A percentile compares a stretch with the other conserved stretches of the same genome.
Evolutionary conservation across 1,140 invertebrate genomes (phyloP).

Genomic region (Hycleus cichorii): DNA sequence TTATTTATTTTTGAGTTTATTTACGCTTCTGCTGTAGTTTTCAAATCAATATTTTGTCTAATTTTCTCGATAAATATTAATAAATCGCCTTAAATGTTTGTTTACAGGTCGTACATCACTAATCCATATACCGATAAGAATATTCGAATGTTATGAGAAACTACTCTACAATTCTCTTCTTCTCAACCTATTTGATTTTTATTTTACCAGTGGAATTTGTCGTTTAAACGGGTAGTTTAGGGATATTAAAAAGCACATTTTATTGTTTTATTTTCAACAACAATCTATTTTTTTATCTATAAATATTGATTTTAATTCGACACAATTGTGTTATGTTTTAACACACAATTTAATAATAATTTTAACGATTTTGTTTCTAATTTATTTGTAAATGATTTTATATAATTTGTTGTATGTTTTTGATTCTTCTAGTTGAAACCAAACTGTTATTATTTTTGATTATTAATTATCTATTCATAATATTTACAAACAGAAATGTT

Average conservation of each 20-base stretch:
- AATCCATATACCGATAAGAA: slow-evolving; percentile 54
- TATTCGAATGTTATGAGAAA: slow-evolving; percentile 47
- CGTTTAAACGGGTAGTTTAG: slow-evolving; percentile 18
- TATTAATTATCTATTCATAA: background rate
- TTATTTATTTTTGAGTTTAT: slow-evolving; percentile 21
- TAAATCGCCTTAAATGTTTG: slow-evolving; percentile 13
- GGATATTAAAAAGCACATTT: slow-evolving; percentile 12
- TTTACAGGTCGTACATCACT: slow-evolving; percentile 50
- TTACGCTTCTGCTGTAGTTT: background rate
- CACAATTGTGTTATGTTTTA: slow-evolving; percentile 8
- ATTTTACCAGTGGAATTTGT: background rate
- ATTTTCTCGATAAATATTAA: background rate
- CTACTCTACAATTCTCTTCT: slow-evolving; percentile 12
- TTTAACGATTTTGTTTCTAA: slow-evolving; percentile 5
- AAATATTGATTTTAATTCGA: slow-evolving; percentile 13
- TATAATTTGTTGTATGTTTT: background rate
- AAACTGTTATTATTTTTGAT: background rate
- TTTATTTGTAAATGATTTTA: slow-evolving; percentile 19
- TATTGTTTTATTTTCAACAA: slow-evolving; percentile 1
- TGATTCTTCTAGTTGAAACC: background rate
- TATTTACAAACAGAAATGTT: background rate
- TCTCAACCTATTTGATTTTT: no score
- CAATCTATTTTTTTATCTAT: slow-evolving; percentile 10
- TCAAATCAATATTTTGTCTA: background rate
- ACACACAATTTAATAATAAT: background rate